A percentile compares a stretch with the other conserved stretches of the same genome.
phyloP scores from a whole-genome alignment of 2,113 vertebrate species.

The Platichthys flesus region DNA sequence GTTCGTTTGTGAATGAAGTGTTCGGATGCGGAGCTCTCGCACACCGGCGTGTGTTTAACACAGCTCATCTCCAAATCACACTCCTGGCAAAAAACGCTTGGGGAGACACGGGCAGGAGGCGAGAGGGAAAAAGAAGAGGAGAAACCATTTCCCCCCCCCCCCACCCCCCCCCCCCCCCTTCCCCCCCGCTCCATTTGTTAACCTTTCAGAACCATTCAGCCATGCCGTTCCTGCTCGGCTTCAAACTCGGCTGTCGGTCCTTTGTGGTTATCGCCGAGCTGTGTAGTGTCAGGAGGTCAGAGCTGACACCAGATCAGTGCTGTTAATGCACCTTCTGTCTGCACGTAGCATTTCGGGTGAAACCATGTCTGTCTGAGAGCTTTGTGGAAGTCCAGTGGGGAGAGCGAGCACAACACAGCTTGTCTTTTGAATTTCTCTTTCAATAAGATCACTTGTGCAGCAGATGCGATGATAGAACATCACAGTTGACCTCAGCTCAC shows the following conservation, averaged over 20 bases:
- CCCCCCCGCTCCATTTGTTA: conserved; percentile 49
- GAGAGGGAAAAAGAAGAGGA: conserved; percentile 9
- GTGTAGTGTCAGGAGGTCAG: conserved; percentile 56
- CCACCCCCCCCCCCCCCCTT: too few species aligned
- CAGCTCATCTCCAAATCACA: conserved; percentile 37
- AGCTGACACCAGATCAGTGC: conserved; percentile 31
- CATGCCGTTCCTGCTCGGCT: conserved; percentile 41
- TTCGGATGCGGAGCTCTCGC: conserved; percentile 18
- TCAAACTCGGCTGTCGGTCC: conserved; percentile 39
- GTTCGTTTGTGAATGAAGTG: conserved; percentile 23
- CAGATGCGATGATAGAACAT: conserved; percentile 22
- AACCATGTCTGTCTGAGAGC: conserved; percentile 1
- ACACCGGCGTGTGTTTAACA: conserved; percentile 18
- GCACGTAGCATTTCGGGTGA: conserved; percentile 5
- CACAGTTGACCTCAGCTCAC: conserved; percentile 10
- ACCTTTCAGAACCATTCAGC: conserved; percentile 56
- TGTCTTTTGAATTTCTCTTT: conserved; percentile 25
- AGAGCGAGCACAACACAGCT: background rate
- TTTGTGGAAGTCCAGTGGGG: background rate
- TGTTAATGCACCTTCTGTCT: conserved; percentile 18
- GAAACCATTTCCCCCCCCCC: background rate
- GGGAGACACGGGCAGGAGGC: conserved; percentile 18
- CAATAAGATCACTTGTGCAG: background rate
- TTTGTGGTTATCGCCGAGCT: conserved; percentile 19
- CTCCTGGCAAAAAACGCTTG: conserved; percentile 22